phyloP scores from a whole-genome alignment of 2,113 vertebrate genomes.

The Clarias macrocephalus region DNA sequence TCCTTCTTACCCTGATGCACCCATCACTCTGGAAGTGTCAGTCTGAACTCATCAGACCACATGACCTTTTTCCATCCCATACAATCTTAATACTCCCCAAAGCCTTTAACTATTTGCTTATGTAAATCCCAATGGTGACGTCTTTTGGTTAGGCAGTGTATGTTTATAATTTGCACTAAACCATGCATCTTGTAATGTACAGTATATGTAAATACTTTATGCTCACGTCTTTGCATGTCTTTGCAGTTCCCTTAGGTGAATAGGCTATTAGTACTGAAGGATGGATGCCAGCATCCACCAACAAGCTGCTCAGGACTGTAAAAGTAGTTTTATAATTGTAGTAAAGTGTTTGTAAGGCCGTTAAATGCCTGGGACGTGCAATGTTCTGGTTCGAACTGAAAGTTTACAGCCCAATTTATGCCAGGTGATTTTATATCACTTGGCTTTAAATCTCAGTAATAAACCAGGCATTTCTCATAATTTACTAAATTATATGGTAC shows the following conservation, averaged over 20 bases:
- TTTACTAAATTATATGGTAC: background rate
- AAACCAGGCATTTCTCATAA: background rate
- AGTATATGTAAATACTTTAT: too few relatives aligned
- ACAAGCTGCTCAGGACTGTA: background rate
- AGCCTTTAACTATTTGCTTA: too few relatives aligned
- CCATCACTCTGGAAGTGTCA: too few relatives aligned
- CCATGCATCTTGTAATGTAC: too few relatives aligned
- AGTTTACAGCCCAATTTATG: background rate
- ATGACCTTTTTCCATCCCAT: too few relatives aligned
- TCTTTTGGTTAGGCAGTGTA: too few relatives aligned
- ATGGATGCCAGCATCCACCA: background rate
- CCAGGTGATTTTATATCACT: background rate
- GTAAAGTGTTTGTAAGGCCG: background rate
- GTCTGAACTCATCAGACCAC: too few relatives aligned
- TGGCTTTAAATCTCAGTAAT: background rate
- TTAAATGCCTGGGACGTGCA: background rate
- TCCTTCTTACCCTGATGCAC: too few relatives aligned
- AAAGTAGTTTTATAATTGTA: background rate
- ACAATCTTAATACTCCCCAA: too few relatives aligned
- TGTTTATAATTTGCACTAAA: too few relatives aligned
- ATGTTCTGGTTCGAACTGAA: background rate
- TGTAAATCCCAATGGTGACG: too few relatives aligned
- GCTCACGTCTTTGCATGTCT: background rate
- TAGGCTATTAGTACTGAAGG: background rate
- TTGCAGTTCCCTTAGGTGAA: background rate